Evolutionary conservation across 2,113 vertebrate genomes (phyloP).

Genomic region (Piaya cayana): DNA sequence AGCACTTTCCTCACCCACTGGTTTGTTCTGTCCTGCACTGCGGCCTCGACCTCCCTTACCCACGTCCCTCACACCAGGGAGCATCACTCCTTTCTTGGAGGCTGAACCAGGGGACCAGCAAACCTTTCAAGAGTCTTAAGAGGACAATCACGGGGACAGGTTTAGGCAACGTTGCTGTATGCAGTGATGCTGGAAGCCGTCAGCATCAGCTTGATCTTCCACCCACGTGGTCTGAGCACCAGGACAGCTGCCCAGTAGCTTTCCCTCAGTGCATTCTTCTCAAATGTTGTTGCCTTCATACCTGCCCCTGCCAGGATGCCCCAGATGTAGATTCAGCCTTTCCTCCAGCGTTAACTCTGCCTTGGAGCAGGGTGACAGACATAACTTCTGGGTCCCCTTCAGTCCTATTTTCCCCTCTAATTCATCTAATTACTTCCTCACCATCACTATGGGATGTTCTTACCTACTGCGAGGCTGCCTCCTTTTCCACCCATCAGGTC

Average conservation of each 20-base stretch:
- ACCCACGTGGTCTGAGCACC: not conserved
- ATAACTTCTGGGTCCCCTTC: not conserved
- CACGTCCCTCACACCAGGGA: not conserved
- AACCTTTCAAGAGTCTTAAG: fast-evolving
- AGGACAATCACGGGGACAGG: not conserved
- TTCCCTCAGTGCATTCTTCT: not conserved
- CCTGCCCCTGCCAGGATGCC: not conserved
- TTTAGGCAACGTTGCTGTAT: not conserved
- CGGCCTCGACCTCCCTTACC: not conserved
- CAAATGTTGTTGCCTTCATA: not conserved
- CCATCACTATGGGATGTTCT: not conserved
- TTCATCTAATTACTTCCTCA: not conserved
- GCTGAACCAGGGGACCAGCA: not conserved
- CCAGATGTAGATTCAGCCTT: not conserved
- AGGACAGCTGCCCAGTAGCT: not conserved
- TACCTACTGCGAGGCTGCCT: not conserved
- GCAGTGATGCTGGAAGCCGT: not conserved
- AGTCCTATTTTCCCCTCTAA: not conserved
- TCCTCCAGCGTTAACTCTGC: not conserved
- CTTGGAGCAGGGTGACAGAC: fast-evolving
- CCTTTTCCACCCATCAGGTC: not conserved
- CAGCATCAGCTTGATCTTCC: not conserved
- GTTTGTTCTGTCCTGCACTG: not conserved
- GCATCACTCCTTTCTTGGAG: not conserved
- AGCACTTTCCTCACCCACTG: not conserved